A percentile compares a stretch with the other conserved stretches of the same genome.
Conservation (phyloP, 2,113 vertebrate species). For the Salvelinus alpinus region DNA sequence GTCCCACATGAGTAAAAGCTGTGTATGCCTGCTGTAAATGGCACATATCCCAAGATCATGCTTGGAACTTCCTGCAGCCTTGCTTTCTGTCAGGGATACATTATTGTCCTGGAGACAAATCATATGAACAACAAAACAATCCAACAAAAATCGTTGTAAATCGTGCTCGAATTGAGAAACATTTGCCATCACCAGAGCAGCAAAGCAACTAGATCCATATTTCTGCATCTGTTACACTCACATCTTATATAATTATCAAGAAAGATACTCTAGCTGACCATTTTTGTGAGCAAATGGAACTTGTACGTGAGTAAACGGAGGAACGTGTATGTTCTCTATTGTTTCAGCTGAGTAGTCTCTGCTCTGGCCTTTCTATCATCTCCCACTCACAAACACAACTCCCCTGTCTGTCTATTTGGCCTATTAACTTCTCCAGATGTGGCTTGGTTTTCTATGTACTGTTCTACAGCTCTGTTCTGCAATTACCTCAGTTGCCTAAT, state of each 20-base stretch:
- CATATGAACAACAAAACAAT: slow-evolving; percentile 56
- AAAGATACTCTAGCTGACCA: not conserved
- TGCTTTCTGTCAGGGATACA: slow-evolving; percentile 53
- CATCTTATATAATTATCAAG: no score
- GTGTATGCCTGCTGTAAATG: slow-evolving; percentile 54
- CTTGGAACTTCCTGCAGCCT: slow-evolving; percentile 54
- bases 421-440: slow-evolving; percentile 13
- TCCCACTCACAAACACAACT: not conserved
- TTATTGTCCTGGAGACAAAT: slow-evolving; percentile 68
- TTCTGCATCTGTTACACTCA: not conserved
- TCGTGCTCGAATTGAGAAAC: slow-evolving; percentile 44
- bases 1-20: slow-evolving; percentile 56
- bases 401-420: slow-evolving; percentile 8
- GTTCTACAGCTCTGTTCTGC: slow-evolving; percentile 24
- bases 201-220: slow-evolving; percentile 18
- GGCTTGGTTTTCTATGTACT: slow-evolving; percentile 20
- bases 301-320: not conserved
- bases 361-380: not conserved
- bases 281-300: slow-evolving; percentile 1
- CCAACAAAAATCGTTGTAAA: slow-evolving; percentile 68
- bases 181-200: slow-evolving; percentile 27
- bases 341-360: slow-evolving; percentile 4
- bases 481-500: slow-evolving; percentile 24
- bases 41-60: slow-evolving; percentile 76
- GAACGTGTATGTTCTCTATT: slow-evolving; percentile 11